Evolutionary conservation across 2,888 invertebrate genomes (phyloP).

Genomic region (Phyllotreta cruciferae): DNA sequence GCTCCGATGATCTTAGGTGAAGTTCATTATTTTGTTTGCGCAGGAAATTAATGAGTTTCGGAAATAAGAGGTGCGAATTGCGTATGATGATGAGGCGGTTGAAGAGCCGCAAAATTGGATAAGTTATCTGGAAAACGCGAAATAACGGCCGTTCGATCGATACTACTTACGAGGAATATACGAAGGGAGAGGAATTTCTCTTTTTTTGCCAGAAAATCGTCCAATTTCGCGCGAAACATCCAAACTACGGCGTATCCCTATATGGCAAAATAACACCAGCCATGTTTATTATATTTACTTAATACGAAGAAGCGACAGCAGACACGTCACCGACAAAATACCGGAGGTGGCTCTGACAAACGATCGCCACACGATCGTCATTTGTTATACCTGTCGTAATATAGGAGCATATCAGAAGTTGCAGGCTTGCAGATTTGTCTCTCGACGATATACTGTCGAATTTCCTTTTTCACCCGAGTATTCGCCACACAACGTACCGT

Average conservation of each 20-base stretch:
- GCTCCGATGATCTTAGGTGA: slow-evolving; percentile 26
- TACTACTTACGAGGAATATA: too few relatives aligned
- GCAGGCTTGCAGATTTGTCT: slow-evolving; percentile 55
- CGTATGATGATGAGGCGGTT: slow-evolving; percentile 1
- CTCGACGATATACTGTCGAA: slow-evolving; percentile 48
- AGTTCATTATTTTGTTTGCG: slow-evolving; percentile 22
- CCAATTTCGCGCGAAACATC: not conserved
- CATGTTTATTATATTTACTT: slow-evolving; percentile 28
- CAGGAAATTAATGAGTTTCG: slow-evolving; percentile 19
- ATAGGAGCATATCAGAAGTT: slow-evolving; percentile 55
- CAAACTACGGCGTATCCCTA: not conserved
- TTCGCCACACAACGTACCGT: too few relatives aligned
- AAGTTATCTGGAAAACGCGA: too few relatives aligned
- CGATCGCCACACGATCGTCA: slow-evolving; percentile 48
- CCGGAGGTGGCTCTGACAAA: slow-evolving; percentile 50
- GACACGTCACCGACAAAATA: slow-evolving; percentile 31
- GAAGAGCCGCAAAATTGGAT: not conserved
- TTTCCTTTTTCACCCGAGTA: slow-evolving; percentile 32
- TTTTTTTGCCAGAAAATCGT: slow-evolving; percentile 1
- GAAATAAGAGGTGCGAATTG: slow-evolving; percentile 12
- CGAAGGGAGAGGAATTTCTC: not conserved
- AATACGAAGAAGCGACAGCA: slow-evolving; percentile 15
- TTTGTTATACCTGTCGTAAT: slow-evolving; percentile 55
- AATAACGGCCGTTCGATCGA: too few relatives aligned
- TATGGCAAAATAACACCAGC: slow-evolving; percentile 11